phyloP scores from a whole-genome alignment of 2,888 invertebrate species.

The Exocentrus adspersus region DNA sequence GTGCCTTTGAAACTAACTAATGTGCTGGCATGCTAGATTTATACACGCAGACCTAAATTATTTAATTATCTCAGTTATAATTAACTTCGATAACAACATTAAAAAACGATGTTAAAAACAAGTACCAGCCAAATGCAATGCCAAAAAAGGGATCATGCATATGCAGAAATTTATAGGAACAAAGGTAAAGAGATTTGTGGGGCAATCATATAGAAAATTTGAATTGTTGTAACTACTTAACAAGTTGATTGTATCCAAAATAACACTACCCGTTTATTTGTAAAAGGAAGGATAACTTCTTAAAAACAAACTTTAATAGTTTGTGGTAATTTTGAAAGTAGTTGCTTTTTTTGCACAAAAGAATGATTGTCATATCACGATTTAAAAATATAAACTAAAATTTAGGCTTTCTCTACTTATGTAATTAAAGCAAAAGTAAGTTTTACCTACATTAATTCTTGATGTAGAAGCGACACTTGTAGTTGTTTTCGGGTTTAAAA shows the following conservation, averaged over 20 bases:
- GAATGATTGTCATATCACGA: too few species aligned
- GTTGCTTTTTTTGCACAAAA: too few species aligned
- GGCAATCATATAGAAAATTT: constrained; percentile 50
- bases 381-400: too few species aligned
- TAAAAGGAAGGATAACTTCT: too few species aligned
- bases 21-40: constrained; percentile 61
- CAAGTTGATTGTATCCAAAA: constrained; percentile 21
- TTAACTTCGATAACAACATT: constrained; percentile 45
- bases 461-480: too few species aligned
- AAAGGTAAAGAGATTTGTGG: constrained; percentile 52
- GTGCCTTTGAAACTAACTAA: constrained; percentile 62
- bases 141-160: constrained; percentile 63
- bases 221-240: constrained; percentile 31
- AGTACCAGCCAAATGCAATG: constrained; percentile 64
- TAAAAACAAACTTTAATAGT: too few species aligned
- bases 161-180: constrained; percentile 61
- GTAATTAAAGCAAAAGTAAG: too few species aligned
- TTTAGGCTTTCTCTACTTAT: too few species aligned
- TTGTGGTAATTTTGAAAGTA: too few species aligned
- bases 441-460: too few species aligned
- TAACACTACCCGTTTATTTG: not conserved
- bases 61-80: constrained; percentile 24
- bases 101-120: constrained; percentile 55
- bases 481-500: too few species aligned
- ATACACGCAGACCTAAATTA: constrained; percentile 25